Conservation (phyloP, 2,888 invertebrate genomes). For the Lasioglossum calceatum region DNA sequence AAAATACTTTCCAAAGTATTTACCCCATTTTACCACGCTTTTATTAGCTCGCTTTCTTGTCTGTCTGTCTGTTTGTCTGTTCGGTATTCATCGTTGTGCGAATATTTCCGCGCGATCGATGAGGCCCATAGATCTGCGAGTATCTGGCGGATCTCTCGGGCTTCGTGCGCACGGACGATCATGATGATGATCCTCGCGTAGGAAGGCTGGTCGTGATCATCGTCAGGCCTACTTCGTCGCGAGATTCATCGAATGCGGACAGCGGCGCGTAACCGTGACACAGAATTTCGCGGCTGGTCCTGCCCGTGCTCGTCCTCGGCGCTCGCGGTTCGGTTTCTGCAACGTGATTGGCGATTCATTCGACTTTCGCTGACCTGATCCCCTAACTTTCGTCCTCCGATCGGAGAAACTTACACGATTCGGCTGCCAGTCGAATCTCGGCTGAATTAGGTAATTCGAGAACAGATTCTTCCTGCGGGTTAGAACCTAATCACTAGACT, state of each 20-base stretch:
- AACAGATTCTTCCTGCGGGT: neutral
- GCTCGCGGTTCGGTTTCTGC: constrained; percentile 6
- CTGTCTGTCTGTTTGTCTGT: too few relatives aligned
- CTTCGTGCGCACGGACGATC: constrained; percentile 21
- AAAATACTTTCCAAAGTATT: constrained; percentile 2
- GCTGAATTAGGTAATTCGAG: neutral
- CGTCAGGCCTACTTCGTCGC: constrained; percentile 51
- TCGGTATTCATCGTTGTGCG: neutral
- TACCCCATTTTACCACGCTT: neutral
- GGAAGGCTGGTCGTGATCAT: constrained; percentile 49
- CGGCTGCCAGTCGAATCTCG: constrained; percentile 2
- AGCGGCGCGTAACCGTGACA: constrained; percentile 66
- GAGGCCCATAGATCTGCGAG: neutral
- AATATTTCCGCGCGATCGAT: neutral
- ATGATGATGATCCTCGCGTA: constrained; percentile 41
- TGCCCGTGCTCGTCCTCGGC: neutral
- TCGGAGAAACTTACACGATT: constrained; percentile 6
- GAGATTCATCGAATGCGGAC: constrained; percentile 54
- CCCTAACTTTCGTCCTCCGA: constrained; percentile 13
- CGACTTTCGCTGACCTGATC: constrained; percentile 17
- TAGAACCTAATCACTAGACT: neutral
- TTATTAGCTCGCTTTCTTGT: too few relatives aligned
- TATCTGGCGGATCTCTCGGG: neutral
- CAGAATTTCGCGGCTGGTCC: constrained; percentile 63
- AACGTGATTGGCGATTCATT: constrained; percentile 12